These are phyloP conservation scores for Schizotus pectinicornis DNA, from an alignment of 2,888 invertebrate genomes.

Conservation along the genomic window DNA sequence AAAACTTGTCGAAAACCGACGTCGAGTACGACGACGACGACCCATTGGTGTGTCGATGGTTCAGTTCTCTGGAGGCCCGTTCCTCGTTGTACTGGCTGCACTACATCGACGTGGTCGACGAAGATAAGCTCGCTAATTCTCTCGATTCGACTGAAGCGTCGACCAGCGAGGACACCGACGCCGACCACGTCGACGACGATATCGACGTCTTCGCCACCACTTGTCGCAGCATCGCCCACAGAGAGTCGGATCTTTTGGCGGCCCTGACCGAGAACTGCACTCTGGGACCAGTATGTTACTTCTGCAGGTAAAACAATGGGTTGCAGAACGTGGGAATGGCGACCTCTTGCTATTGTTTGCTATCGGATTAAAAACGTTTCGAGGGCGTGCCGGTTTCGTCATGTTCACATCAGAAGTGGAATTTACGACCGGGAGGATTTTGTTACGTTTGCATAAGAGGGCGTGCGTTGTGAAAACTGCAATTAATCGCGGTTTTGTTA, in stretches of 20 bases:
- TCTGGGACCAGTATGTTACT: constrained; percentile 57
- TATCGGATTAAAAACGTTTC: no score
- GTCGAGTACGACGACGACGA: constrained; percentile 34
- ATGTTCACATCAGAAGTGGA: no score
- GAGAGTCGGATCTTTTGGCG: constrained; percentile 56
- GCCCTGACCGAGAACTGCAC: constrained; percentile 57
- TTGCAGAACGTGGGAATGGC: constrained; percentile 1
- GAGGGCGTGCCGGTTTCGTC: no score
- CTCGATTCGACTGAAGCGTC: constrained; percentile 45
- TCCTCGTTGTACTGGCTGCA: constrained; percentile 55
- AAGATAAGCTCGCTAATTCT: constrained; percentile 44
- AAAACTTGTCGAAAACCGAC: constrained; percentile 33
- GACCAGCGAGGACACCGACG: constrained; percentile 43
- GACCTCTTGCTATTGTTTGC: background rate
- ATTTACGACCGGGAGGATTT: no score
- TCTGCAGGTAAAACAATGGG: constrained; percentile 55
- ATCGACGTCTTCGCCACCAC: constrained; percentile 37
- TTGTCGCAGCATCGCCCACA: constrained; percentile 58
- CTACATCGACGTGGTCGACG: constrained; percentile 47
- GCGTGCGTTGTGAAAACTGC: no score
- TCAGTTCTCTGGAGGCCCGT: constrained; percentile 52
- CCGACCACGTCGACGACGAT: constrained; percentile 33
- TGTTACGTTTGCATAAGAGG: no score
- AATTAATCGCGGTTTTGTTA: no score
- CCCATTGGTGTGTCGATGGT: constrained; percentile 51